Conservation (phyloP, 2,113 vertebrate genomes). For the Urocolius indicus region DNA sequence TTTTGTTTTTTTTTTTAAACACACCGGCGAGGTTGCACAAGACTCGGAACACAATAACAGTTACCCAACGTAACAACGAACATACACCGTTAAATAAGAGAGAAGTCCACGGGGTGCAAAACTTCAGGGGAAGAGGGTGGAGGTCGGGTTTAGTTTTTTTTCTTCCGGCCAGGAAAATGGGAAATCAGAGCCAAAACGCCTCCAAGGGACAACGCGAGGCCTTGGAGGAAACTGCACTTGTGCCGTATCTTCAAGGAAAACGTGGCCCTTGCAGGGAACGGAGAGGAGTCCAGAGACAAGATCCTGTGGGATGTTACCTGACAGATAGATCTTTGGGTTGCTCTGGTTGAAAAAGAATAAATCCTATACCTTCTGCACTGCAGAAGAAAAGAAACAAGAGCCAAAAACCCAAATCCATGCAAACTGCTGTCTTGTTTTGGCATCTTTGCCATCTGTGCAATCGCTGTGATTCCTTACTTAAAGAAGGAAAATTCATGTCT, state of each 20-base stretch:
- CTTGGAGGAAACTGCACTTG: fast-evolving
- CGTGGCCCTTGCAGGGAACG: fast-evolving
- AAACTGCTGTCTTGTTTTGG: not conserved
- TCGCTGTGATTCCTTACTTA: not conserved
- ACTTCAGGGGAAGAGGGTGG: not conserved
- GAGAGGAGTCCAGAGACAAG: not conserved
- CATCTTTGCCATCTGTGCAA: not conserved
- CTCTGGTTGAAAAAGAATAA: not conserved
- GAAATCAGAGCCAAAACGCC: not conserved
- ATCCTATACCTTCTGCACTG: not conserved
- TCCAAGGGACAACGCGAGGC: not conserved
- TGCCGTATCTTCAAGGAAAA: not conserved
- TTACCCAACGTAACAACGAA: constrained; percentile 78
- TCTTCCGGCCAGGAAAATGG: not conserved
- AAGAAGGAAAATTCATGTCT: not conserved
- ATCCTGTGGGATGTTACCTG: not conserved
- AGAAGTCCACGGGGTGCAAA: constrained; percentile 3
- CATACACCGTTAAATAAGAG: constrained; percentile 80
- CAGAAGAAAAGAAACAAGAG: not conserved
- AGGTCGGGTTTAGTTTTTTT: not conserved
- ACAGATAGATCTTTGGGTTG: not conserved
- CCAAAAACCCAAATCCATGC: not conserved
- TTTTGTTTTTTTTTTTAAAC: not conserved
- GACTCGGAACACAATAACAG: constrained; percentile 73
- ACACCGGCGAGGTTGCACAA: constrained; percentile 68